Percentiles rank a stretch among this genome's conserved stretches.
phyloP scores from a whole-genome alignment of 2,113 vertebrate species.

The Cinclus cinclus region DNA sequence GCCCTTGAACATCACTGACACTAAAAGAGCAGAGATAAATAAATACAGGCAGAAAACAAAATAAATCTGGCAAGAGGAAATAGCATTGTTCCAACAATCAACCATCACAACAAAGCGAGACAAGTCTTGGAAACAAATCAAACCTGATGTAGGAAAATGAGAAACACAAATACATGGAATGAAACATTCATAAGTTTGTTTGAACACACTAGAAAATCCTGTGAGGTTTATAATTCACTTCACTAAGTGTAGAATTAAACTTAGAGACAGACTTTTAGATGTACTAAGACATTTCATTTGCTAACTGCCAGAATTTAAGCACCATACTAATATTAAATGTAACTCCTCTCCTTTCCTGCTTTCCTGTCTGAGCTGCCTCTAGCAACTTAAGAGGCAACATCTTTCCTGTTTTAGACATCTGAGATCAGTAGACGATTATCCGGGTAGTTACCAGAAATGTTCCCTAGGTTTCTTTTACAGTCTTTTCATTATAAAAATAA shows the following conservation, averaged over 20 bases:
- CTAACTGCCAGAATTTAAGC: neutral
- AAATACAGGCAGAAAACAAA: neutral
- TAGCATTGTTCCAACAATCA: neutral
- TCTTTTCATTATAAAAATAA: neutral
- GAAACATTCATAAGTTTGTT: neutral
- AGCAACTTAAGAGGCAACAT: neutral
- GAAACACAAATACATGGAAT: neutral
- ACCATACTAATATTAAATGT: neutral
- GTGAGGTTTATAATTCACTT: neutral
- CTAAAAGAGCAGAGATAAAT: neutral
- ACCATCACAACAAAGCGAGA: neutral
- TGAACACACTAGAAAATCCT: neutral
- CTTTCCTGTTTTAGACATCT: neutral
- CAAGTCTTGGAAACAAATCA: neutral
- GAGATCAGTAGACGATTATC: neutral
- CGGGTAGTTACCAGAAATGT: neutral
- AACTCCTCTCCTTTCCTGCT: neutral
- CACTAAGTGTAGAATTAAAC: neutral
- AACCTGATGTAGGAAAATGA: neutral
- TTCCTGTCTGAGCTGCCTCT: neutral
- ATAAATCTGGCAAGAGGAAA: neutral
- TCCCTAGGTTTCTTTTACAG: neutral
- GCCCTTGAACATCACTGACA: neutral
- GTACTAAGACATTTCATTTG: neutral
- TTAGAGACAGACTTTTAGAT: neutral